Conservation (phyloP, 2,113 vertebrate genomes). For the Tachycineta bicolor region DNA sequence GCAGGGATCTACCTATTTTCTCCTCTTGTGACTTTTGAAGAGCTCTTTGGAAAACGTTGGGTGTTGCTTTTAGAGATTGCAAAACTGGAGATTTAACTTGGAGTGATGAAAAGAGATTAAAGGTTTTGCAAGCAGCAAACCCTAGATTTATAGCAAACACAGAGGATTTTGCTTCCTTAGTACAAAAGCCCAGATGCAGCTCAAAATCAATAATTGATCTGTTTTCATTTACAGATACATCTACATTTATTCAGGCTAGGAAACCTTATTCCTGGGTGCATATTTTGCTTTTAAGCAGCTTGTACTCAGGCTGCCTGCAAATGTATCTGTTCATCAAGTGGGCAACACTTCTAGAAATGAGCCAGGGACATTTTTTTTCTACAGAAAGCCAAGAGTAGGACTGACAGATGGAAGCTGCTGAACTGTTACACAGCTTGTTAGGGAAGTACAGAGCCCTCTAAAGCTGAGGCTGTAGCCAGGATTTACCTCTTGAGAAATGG, state of each 20-base stretch:
- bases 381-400: background rate
- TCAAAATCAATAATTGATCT: conserved; percentile 32
- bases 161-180: background rate
- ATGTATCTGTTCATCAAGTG: background rate
- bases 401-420: background rate
- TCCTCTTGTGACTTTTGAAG: background rate
- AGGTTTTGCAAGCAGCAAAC: background rate
- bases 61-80: background rate
- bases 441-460: background rate
- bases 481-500: conserved; percentile 4
- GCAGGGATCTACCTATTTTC: background rate
- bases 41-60: background rate
- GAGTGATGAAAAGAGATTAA: background rate
- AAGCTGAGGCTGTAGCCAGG: background rate
- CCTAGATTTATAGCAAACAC: background rate
- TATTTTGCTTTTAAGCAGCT: conserved; percentile 17
- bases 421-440: background rate
- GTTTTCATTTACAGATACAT: background rate
- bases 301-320: background rate
- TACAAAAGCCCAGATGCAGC: background rate
- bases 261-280: background rate
- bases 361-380: background rate
- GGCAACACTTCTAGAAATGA: background rate
- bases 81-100: background rate
- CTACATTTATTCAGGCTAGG: background rate